These are phyloP conservation scores for Orthonyx spaldingii DNA, from an alignment of 2,113 vertebrate genomes.

Conservation along the genomic window DNA sequence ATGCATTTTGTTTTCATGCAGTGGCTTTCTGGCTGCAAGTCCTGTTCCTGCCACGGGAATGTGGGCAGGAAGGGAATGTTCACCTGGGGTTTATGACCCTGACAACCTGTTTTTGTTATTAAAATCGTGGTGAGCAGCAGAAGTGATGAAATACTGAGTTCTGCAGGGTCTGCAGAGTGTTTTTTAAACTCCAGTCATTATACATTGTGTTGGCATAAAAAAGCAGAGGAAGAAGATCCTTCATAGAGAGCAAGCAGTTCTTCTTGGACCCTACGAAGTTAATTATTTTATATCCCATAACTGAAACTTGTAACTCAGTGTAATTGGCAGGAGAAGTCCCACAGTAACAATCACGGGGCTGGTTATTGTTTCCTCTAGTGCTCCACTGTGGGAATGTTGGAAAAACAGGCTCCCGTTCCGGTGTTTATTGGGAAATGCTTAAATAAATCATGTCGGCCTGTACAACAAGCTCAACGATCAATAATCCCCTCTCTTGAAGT, in stretches of 20 bases:
- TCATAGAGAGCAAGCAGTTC: slow-evolving; percentile 12
- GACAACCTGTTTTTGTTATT: not conserved
- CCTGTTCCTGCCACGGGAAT: not conserved
- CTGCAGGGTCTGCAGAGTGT: not conserved
- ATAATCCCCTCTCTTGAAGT: not conserved
- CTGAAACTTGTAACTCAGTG: slow-evolving; percentile 53
- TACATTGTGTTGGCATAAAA: not conserved
- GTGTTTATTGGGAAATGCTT: slow-evolving; percentile 28
- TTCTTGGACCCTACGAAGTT: slow-evolving; percentile 52
- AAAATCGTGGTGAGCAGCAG: not conserved
- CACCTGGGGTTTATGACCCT: not conserved
- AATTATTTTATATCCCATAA: slow-evolving; percentile 59
- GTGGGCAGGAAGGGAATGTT: not conserved
- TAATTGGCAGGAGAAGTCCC: slow-evolving; percentile 65
- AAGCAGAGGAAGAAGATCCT: not conserved
- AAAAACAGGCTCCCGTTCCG: slow-evolving; percentile 24
- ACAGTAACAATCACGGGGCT: slow-evolving; percentile 14
- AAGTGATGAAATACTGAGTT: not conserved
- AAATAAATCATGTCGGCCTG: slow-evolving; percentile 50
- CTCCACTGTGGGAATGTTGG: slow-evolving; percentile 42
- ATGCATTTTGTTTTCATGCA: not conserved
- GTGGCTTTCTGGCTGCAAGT: not conserved
- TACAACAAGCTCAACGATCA: not conserved
- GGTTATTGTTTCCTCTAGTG: slow-evolving; percentile 51
- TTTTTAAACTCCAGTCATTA: not conserved